A percentile compares a stretch with the other conserved stretches of the same genome.
Evolutionary conservation across 64 coral and sea anemone species (phyloP).

Genomic region (Montipora foliosa): DNA sequence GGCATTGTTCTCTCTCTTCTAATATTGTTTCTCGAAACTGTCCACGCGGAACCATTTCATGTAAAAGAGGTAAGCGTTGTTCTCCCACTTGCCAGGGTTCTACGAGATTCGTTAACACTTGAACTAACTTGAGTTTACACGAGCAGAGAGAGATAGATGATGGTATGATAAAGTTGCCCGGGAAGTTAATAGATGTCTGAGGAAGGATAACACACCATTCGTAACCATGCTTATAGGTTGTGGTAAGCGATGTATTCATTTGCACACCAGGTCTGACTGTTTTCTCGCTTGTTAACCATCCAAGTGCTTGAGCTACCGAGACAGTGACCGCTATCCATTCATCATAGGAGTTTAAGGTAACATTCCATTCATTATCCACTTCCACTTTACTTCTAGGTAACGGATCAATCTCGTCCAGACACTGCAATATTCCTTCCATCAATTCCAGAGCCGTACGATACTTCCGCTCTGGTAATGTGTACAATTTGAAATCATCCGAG

Average conservation of each 20-base stretch:
- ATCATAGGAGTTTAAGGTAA: neutral
- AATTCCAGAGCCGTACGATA: slow-evolving; percentile 22
- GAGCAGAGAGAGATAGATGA: neutral
- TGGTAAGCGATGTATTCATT: neutral
- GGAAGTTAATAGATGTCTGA: neutral
- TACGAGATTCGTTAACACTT: slow-evolving; percentile 11
- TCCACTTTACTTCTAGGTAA: neutral
- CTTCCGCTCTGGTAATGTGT: neutral
- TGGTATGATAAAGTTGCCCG: neutral
- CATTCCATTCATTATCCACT: neutral
- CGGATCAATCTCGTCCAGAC: neutral
- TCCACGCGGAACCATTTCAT: too few species aligned
- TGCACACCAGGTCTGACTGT: neutral
- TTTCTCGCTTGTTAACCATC: neutral
- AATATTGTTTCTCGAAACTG: too few species aligned
- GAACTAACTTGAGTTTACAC: slow-evolving; percentile 1
- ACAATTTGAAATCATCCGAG: too few species aligned
- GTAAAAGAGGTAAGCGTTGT: neutral
- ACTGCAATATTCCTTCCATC: neutral
- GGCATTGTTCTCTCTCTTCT: too few species aligned
- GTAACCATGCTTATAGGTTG: neutral
- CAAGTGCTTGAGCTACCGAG: neutral
- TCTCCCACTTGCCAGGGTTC: slow-evolving; percentile 29
- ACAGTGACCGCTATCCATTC: neutral
- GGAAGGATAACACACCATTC: neutral